These are phyloP conservation scores for Rhynchonema sp. DNA, from an alignment of 2,888 invertebrate species.

Conservation along the genomic window DNA sequence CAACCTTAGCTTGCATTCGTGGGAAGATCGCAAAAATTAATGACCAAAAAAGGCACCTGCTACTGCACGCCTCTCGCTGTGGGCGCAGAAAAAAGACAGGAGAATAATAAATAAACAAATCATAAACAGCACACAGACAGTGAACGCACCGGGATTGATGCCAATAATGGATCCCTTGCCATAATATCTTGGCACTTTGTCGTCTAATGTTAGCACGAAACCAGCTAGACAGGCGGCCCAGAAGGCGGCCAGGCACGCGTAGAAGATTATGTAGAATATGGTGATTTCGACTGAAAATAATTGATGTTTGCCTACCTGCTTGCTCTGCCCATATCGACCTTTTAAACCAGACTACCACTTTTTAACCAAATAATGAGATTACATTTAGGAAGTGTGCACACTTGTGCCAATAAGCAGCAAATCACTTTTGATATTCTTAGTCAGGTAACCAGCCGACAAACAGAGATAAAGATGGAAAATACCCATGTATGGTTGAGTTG, in stretches of 20 bases:
- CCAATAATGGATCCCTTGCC: conserved; percentile 67
- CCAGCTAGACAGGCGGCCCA: conserved; percentile 80
- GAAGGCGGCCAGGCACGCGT: conserved; percentile 71
- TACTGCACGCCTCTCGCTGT: too few species aligned
- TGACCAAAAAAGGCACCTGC: not conserved
- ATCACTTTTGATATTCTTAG: too few species aligned
- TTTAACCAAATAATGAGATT: too few species aligned
- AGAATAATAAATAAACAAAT: too few species aligned
- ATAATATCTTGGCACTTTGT: conserved; percentile 69
- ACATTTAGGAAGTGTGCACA: too few species aligned
- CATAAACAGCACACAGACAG: not conserved
- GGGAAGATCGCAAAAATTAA: not conserved
- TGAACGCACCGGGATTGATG: conserved; percentile 61
- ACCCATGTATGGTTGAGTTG: not conserved
- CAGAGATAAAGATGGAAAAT: not conserved
- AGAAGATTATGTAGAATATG: conserved; percentile 87
- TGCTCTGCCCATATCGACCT: too few species aligned
- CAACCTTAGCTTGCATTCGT: too few species aligned
- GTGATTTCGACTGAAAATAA: conserved; percentile 78
- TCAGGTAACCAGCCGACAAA: not conserved
- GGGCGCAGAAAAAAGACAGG: too few species aligned
- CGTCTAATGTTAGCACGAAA: conserved; percentile 75
- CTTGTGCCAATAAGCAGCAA: too few species aligned
- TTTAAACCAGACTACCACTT: too few species aligned
- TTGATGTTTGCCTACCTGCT: too few species aligned